Evolutionary conservation across 2,888 invertebrate genomes (phyloP), one percentile per base, ranked within the genome.

Genomic region (Melanostoma mellinum): DNA sequence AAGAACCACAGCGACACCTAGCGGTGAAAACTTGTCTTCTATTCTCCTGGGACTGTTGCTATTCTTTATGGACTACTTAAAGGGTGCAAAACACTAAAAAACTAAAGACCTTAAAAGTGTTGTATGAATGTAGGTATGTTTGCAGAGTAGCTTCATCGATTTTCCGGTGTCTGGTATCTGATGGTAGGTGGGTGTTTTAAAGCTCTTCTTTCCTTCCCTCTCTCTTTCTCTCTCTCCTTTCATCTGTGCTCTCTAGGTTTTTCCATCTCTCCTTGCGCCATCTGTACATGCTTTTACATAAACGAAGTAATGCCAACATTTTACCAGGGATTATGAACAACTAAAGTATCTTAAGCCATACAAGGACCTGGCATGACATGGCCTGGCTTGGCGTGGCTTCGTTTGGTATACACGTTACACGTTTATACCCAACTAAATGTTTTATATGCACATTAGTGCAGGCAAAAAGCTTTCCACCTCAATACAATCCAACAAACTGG

Each of bases 111-210:
- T 63, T 63, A 50, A 63, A 63, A 6, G 9, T 46, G 44, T n/a
- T 10, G 38, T 30, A 5, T 33, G 30, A 10, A 56, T 53, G 46
- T 38, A 35, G 32, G 32, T 42, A 48, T 50, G 36, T 32, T 35
- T 67, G 40, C 48, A 30, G 58, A 55, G 55, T 69, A 53, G 82
- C 77, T 77, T 77, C 68, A 82, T 82, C 73, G 82, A 82, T 82
- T 82, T 77, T 82, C 69, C 73, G 73, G 77, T 77, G 82, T 82
- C 82, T 82, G 82, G 72, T 58, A 55, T 63, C 48, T 35, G 72
- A 72, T 40, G 72, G 61, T 48, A 50, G 56, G 32, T 58, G 52
- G 48, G 46, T 44, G 36, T 61, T 2, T 10, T 58, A 78, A 81
- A 78, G 75, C 77, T 82, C 56, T 9, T 20, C 10, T 53, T 33